These are phyloP conservation scores for Drosophila fuyamai DNA, from an alignment of 1,140 invertebrate genomes.

Conservation along the genomic window DNA sequence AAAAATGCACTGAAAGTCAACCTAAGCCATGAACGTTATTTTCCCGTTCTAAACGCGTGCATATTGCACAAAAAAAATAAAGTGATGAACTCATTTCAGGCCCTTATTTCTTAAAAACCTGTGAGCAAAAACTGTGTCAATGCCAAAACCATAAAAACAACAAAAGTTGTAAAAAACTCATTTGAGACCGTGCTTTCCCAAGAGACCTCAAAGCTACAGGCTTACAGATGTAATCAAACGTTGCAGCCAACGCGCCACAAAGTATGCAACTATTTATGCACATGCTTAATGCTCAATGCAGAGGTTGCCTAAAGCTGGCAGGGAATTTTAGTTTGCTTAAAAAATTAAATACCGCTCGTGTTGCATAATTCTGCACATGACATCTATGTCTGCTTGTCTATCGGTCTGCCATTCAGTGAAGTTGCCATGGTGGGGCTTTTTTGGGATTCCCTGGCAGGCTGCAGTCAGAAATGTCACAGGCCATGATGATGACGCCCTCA, in stretches of 20 bases:
- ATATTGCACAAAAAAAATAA: not conserved
- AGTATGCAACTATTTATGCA: conserved; percentile 46
- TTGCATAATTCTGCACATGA: conserved; percentile 72
- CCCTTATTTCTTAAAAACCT: too few relatives aligned
- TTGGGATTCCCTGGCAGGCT: conserved; percentile 43
- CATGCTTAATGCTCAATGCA: conserved; percentile 50
- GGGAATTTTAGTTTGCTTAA: conserved; percentile 61
- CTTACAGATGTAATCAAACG: conserved; percentile 23
- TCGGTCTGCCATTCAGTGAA: conserved; percentile 16
- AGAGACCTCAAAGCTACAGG: not conserved
- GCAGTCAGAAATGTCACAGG: conserved; percentile 79
- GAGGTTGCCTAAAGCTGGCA: conserved; percentile 19
- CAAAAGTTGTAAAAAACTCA: not conserved
- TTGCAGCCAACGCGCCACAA: conserved; percentile 1
- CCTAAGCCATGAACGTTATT: too few relatives aligned
- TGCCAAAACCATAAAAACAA: not conserved
- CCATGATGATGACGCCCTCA: conserved; percentile 29
- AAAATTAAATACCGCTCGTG: conserved; percentile 67
- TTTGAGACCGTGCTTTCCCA: not conserved
- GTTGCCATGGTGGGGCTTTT: conserved; percentile 43
- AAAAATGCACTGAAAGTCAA: too few relatives aligned
- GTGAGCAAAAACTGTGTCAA: too few relatives aligned
- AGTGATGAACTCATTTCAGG: too few relatives aligned
- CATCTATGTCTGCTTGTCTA: conserved; percentile 32
- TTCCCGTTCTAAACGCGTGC: too few relatives aligned